Evolutionary conservation across 2,888 invertebrate species (phyloP).

Genomic region (Cantharis rufa): DNA sequence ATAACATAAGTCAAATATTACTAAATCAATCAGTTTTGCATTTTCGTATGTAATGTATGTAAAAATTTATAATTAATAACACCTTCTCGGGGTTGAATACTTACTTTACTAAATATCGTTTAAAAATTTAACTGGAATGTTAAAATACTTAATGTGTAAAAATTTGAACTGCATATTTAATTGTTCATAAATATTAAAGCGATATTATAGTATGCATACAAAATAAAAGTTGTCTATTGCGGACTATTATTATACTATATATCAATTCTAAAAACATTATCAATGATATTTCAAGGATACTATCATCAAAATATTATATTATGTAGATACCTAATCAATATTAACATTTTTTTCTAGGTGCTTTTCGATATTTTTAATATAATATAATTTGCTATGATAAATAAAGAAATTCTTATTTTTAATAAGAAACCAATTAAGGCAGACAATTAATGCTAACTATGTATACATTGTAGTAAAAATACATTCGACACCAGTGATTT

Average conservation of each 20-base stretch:
- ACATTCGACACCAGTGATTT: not conserved
- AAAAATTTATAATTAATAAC: no score
- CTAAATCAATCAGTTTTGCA: no score
- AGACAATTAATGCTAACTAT: not conserved
- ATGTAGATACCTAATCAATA: not conserved
- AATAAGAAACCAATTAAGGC: not conserved
- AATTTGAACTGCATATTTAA: no score
- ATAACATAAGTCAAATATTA: no score
- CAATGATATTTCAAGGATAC: not conserved
- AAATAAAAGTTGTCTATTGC: not conserved
- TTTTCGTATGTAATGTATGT: no score
- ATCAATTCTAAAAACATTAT: not conserved
- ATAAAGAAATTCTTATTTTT: not conserved
- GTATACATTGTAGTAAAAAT: not conserved
- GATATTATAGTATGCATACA: not conserved
- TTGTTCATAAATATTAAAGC: not conserved
- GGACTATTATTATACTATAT: not conserved
- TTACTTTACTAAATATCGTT: no score
- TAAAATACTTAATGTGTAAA: no score
- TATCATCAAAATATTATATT: not conserved
- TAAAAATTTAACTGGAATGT: no score
- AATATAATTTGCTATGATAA: not conserved
- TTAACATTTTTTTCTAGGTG: not conserved
- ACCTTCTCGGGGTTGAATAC: no score
- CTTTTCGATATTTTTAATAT: not conserved